Base-by-base conservation (phyloP, 2,888 invertebrate species). In the Brenthis ino region DNA sequence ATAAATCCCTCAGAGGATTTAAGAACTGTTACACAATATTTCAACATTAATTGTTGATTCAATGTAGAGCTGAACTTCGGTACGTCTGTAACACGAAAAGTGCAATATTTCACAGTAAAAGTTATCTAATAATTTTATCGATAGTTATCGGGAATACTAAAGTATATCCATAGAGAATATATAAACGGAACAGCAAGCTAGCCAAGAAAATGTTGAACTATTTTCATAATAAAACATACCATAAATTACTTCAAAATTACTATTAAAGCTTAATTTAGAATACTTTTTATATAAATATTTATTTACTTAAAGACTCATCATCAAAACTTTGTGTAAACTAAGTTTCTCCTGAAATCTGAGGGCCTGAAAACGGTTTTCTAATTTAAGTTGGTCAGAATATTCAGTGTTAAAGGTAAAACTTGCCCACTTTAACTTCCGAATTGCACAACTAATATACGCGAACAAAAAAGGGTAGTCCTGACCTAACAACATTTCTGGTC, bases 331-430 rank as follows among this genome's bases (percentile, higher is more conserved):
- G 43, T 51, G 33, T 51, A 58, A 69, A 58, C 63, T 55, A 66
- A 71, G 70, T 70, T 78, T 76, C 65, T 68, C 66, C 77, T 79
- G 79, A 76, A 74, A 77, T 73, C 74, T 74, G 72, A 73, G 77
- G 70, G 48, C 74, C 74, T 70, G 47, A 74, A 74, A 75, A 70
- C 79, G 78, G 76, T 73, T 77, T 76, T 81, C 81, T 80, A 85
- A 85, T 86, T 82, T 82, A 85, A 83, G 79, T 84, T 84, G 74
- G 75, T 75, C 78, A 75, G 77, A 80, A 83, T 81, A 81, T 80
- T 79, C 79, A 76, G 75, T 73, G 74, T 76, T 77, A 78, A 80
- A 79, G 73, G 74, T 77, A 77, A 74, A 79, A 80, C 78, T 77
- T 73, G 68, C 56, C 69, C 69, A 61, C 67, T 66, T 57, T 58